phyloP scores from a whole-genome alignment of 2,113 vertebrate species.

The Garra rufa region DNA sequence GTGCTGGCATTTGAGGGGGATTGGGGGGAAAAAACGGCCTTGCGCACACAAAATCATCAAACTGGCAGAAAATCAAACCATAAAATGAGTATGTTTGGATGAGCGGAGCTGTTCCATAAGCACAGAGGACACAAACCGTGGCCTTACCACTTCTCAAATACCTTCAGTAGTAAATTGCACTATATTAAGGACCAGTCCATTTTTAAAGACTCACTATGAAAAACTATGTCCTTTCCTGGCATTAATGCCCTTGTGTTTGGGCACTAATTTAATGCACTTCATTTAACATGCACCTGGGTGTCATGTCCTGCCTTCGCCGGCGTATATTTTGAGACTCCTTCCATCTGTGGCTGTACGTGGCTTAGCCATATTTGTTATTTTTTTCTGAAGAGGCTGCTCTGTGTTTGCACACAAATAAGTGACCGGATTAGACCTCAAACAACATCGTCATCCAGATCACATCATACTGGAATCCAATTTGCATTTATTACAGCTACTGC shows the following conservation, averaged over 20 bases:
- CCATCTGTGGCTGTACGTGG: conserved; percentile 27
- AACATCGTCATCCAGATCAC: conserved; percentile 38
- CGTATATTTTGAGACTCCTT: conserved; percentile 14
- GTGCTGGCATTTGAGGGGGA: not conserved
- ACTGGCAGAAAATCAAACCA: not conserved
- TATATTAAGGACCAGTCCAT: not conserved
- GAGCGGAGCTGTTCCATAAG: not conserved
- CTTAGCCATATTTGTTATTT: conserved; percentile 26
- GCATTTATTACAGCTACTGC: conserved; percentile 27
- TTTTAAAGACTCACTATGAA: not conserved
- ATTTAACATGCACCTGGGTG: conserved; percentile 31
- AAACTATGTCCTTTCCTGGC: not conserved
- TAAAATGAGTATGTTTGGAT: not conserved
- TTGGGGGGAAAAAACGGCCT: not conserved
- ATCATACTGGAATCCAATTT: conserved; percentile 53
- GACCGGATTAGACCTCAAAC: conserved; percentile 21
- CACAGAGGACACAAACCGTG: not conserved
- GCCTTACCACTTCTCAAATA: not conserved
- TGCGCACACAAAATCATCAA: not conserved
- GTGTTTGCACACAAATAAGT: conserved; percentile 29
- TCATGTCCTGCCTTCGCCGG: conserved; percentile 5
- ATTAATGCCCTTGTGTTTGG: conserved; percentile 16
- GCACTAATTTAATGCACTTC: conserved; percentile 25
- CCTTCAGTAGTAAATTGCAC: not conserved
- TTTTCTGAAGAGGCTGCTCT: conserved; percentile 25